Base-by-base conservation (phyloP, 2,888 invertebrate species). In the Furcula furcula region DNA sequence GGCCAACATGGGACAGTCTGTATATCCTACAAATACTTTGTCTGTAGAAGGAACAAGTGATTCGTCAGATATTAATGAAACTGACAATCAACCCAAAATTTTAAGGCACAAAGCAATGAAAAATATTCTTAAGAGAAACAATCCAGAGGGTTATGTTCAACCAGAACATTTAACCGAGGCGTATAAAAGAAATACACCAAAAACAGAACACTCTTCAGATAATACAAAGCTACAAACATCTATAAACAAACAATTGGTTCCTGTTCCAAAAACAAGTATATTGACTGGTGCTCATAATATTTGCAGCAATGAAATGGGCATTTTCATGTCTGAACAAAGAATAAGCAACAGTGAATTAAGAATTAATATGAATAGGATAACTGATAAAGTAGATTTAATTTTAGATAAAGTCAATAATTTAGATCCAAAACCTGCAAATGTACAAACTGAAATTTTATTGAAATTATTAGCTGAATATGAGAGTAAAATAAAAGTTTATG, bases 1-100 rank as follows among this genome's bases (percentile, higher is more conserved):
- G 81, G 83, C 87, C 26, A 76, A 48, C 40, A 78, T 87, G 78
- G 86, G 87, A 3, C 85, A 85, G 18, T 82, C 87, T 38, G 80
- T 87, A 16, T 58, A 87, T 34, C 87, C 86, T 22, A 40, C 65
- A 28, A 55, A 58, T 49, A 39, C 54, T 20, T 21, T 54, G 21
- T 29, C 53, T 29, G 33, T 40, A 37, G 58, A 65, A 27, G 68
- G 57, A 48, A 69, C 75, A 35, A 81, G 78, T 68, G 80, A 81
- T 47, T 84, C 85, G 5, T 77, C 85, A 34, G 84, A 83, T 38
- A 69, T 72, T 29, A 72, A 65, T 64, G 71, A 76, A 25, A 53
- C 40, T 37, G 55, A 56, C 39, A 46, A 56, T 21, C 56, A 64
- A 35, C 51, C 62, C 26, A 74, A 74, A 65, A 32, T 51, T 33